phyloP scores from a whole-genome alignment of 37 sponge, comb jelly and placozoan species.

The Chondrilla cf. caribensis region DNA sequence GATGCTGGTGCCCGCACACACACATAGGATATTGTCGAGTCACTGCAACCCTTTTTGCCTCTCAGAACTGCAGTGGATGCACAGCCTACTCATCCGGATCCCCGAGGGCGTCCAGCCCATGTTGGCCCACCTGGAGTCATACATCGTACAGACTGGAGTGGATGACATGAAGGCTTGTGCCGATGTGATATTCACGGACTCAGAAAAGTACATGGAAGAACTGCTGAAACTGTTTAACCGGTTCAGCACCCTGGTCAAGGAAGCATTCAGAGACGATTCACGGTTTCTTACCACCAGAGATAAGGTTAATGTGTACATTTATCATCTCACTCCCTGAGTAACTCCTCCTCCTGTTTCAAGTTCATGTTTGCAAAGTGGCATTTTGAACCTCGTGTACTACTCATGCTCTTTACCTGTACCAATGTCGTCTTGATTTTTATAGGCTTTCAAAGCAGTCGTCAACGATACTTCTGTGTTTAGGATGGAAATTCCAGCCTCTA shows the following conservation, averaged over 20 bases:
- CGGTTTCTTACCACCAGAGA: slow-evolving; percentile 86
- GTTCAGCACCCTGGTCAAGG: slow-evolving; percentile 66
- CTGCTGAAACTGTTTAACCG: slow-evolving; percentile 71
- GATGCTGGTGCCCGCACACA: no score
- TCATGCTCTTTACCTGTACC: neutral
- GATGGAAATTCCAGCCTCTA: slow-evolving; percentile 66
- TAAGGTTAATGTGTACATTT: no score
- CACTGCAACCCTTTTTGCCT: no score
- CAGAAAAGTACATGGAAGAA: slow-evolving; percentile 94
- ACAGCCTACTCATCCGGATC: slow-evolving; percentile 60
- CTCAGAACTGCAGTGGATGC: slow-evolving; percentile 77
- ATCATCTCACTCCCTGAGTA: no score
- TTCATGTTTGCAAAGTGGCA: neutral
- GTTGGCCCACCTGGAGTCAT: slow-evolving; percentile 60
- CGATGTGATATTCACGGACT: slow-evolving; percentile 78
- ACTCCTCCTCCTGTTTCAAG: no score
- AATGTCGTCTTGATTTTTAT: no score
- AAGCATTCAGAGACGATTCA: slow-evolving; percentile 75
- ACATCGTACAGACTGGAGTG: slow-evolving; percentile 66
- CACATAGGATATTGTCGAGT: no score
- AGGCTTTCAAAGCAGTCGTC: slow-evolving; percentile 82
- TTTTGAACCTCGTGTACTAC: neutral
- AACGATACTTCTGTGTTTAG: slow-evolving; percentile 83
- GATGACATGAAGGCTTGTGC: slow-evolving; percentile 87
- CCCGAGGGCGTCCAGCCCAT: slow-evolving; percentile 62